phyloP scores from a whole-genome alignment of 2,888 invertebrate genomes.

The Drosophila atroscutellata region DNA sequence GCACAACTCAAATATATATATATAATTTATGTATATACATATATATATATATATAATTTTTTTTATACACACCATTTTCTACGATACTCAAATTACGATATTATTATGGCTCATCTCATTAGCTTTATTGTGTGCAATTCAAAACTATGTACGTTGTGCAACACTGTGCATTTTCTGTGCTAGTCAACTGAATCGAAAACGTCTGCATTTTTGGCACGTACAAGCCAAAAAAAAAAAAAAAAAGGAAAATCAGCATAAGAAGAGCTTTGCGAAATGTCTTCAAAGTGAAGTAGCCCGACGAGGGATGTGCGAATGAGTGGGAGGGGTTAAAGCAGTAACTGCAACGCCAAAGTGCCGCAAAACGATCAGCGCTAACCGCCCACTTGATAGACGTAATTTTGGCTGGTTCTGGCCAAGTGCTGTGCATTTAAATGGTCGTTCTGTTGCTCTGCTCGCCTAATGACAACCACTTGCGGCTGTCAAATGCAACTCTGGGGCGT shows the following conservation, averaged over 20 bases:
- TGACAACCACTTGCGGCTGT: slow-evolving; percentile 81
- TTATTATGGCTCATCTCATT: slow-evolving; percentile 17
- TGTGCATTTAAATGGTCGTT: slow-evolving; percentile 78
- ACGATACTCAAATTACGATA: background rate
- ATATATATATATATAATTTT: no score
- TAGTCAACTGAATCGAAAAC: slow-evolving; percentile 37
- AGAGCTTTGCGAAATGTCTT: slow-evolving; percentile 40
- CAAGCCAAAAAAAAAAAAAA: background rate
- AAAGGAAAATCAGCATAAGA: slow-evolving; percentile 53
- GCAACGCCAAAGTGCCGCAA: slow-evolving; percentile 70
- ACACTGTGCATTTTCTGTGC: background rate
- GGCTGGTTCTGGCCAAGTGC: slow-evolving; percentile 40
- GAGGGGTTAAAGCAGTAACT: slow-evolving; percentile 10
- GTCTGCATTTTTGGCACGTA: slow-evolving; percentile 58
- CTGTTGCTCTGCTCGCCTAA: slow-evolving; percentile 66
- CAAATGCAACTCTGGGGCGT: slow-evolving; percentile 73
- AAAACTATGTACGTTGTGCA: slow-evolving; percentile 12
- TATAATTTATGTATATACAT: no score
- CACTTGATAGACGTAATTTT: slow-evolving; percentile 78
- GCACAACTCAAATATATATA: background rate
- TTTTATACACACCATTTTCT: background rate
- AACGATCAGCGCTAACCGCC: slow-evolving; percentile 73
- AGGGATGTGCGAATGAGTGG: background rate
- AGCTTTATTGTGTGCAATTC: slow-evolving; percentile 3
- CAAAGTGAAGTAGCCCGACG: slow-evolving; percentile 42